Evolutionary conservation across 2,113 vertebrate species (phyloP).

Genomic region (Pungitius pungitius): DNA sequence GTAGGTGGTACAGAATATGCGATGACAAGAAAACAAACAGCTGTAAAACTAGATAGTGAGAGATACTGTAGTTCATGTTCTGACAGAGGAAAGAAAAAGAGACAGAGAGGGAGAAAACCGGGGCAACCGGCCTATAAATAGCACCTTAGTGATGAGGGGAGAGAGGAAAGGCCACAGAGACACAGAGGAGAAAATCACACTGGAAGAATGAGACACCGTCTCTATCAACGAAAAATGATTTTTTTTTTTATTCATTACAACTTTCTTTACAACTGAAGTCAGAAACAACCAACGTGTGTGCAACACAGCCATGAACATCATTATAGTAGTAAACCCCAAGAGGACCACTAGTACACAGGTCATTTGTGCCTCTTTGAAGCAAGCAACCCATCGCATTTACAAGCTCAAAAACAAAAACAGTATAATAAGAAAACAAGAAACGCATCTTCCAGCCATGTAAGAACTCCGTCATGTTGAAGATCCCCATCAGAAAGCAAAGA

Average conservation of each 20-base stretch:
- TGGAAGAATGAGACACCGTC: constrained; percentile 34
- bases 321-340: constrained; percentile 56
- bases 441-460: constrained; percentile 21
- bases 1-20: not conserved
- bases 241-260: constrained; percentile 74
- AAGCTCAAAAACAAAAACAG: constrained; percentile 54
- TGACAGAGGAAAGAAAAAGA: constrained; percentile 52
- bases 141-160: constrained; percentile 61
- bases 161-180: constrained; percentile 64
- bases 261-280: constrained; percentile 59
- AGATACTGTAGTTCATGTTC: constrained; percentile 52
- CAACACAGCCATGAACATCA: constrained; percentile 68
- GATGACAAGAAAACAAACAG: not conserved
- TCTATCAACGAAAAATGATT: constrained; percentile 30
- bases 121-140: constrained; percentile 80
- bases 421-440: constrained; percentile 17
- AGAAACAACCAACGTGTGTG: constrained; percentile 73
- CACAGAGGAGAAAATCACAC: constrained; percentile 51
- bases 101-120: constrained; percentile 64
- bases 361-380: constrained; percentile 54
- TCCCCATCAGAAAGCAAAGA: constrained; percentile 52
- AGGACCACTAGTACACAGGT: constrained; percentile 71
- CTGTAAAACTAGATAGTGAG: constrained; percentile 35
- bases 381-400: constrained; percentile 65
- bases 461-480: constrained; percentile 40